These are phyloP conservation scores for Phalloptychus januarius DNA, from an alignment of 2,797 vertebrate species.

Conservation along the genomic window DNA sequence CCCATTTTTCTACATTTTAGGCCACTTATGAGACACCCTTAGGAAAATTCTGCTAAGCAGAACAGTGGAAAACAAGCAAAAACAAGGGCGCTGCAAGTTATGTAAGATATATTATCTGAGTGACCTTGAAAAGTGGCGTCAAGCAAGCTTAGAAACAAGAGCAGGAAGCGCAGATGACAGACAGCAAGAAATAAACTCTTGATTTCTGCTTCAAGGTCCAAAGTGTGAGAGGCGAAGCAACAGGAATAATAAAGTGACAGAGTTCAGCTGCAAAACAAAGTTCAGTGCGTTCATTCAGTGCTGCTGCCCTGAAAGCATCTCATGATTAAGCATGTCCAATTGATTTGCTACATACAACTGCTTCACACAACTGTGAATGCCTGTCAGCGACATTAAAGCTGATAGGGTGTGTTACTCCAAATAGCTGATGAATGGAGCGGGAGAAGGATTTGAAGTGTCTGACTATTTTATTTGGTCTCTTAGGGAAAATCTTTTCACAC, in stretches of 20 bases:
- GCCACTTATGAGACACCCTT: slow-evolving; percentile 43
- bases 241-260: slow-evolving; percentile 24
- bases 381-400: slow-evolving; percentile 11
- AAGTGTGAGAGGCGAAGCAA: slow-evolving; percentile 23
- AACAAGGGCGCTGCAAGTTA: slow-evolving; percentile 46
- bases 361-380: slow-evolving; percentile 14
- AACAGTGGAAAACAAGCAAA: slow-evolving; percentile 50
- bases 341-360: slow-evolving; percentile 20
- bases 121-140: slow-evolving; percentile 62
- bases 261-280: slow-evolving; percentile 11
- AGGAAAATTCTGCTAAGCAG: slow-evolving; percentile 44
- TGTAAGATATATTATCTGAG: slow-evolving; percentile 50
- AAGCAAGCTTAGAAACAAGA: slow-evolving; percentile 52
- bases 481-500: slow-evolving; percentile 23
- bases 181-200: slow-evolving; percentile 47
- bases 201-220: slow-evolving; percentile 24
- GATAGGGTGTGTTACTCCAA: slow-evolving; percentile 11
- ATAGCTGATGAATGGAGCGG: slow-evolving; percentile 15
- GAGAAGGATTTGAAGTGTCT: slow-evolving; percentile 8
- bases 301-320: slow-evolving; percentile 21
- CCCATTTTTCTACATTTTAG: slow-evolving; percentile 53
- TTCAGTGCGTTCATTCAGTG: slow-evolving; percentile 18
- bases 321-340: slow-evolving; percentile 26
- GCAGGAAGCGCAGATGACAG: slow-evolving; percentile 64
- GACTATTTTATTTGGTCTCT: slow-evolving; percentile 9